A percentile compares a stretch with the other conserved stretches of the same genome.
phyloP scores from a whole-genome alignment of 2,113 vertebrate species.

The Dasyurus viverrinus region DNA sequence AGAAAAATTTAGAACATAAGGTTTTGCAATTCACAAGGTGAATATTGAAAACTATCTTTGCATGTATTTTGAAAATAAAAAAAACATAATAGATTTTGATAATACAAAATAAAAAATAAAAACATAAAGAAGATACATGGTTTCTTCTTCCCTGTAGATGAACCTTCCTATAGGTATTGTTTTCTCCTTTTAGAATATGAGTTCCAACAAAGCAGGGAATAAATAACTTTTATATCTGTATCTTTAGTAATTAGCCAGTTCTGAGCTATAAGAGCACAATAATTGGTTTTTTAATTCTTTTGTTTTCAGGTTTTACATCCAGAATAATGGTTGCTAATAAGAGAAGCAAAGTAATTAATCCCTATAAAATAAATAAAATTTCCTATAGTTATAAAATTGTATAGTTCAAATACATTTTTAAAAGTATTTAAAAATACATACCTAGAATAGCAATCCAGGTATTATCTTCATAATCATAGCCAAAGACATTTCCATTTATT shows the following conservation, averaged over 20 bases:
- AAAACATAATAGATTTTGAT: too few relatives aligned
- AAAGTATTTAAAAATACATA: background rate
- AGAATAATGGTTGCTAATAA: background rate
- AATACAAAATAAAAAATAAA: too few relatives aligned
- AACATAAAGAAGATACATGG: background rate
- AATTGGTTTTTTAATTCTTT: background rate
- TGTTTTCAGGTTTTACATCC: background rate
- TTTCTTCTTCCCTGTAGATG: background rate
- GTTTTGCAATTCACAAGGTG: too few relatives aligned
- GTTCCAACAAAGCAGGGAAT: background rate
- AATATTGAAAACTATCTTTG: too few relatives aligned
- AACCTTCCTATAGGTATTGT: background rate
- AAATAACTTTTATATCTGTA: background rate
- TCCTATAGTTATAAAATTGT: background rate
- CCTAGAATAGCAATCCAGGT: background rate
- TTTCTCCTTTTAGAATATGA: background rate
- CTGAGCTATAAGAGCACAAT: background rate
- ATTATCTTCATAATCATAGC: background rate
- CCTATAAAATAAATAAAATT: background rate
- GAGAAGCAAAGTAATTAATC: background rate
- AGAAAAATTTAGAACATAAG: too few relatives aligned
- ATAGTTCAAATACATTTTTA: background rate
- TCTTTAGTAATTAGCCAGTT: background rate
- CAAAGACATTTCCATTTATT: constrained; percentile 31
- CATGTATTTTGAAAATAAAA: too few relatives aligned